Percentiles rank a stretch among this genome's conserved stretches.
Evolutionary conservation across 2,797 vertebrate species (phyloP).

Genomic region (Alcedo quadribrachys): DNA sequence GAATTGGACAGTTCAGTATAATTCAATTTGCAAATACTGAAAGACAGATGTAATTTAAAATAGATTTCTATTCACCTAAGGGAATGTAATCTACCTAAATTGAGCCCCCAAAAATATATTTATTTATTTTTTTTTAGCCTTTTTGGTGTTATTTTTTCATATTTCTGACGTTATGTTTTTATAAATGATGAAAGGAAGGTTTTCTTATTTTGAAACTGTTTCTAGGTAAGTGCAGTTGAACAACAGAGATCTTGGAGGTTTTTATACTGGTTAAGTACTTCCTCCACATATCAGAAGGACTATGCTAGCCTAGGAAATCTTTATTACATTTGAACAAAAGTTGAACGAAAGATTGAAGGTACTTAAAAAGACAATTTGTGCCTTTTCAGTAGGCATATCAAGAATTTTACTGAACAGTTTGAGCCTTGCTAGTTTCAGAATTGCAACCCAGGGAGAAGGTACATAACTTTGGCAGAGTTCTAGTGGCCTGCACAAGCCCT

Average conservation of each 20-base stretch:
- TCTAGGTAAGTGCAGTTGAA: background rate
- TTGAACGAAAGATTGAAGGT: background rate
- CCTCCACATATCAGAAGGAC: background rate
- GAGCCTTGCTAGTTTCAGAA: background rate
- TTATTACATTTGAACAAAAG: background rate
- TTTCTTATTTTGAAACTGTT: background rate
- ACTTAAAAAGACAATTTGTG: background rate
- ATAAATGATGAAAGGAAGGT: background rate
- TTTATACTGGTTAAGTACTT: background rate
- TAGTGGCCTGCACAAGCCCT: background rate
- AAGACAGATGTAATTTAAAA: constrained; percentile 36
- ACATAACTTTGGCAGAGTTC: background rate
- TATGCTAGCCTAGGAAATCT: background rate
- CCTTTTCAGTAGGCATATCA: background rate
- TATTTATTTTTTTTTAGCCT: background rate
- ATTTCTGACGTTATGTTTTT: background rate
- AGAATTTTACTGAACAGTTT: background rate
- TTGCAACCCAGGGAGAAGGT: background rate
- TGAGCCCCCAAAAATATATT: background rate
- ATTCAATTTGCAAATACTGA: constrained; percentile 41
- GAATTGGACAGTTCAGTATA: constrained; percentile 13
- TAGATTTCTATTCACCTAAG: background rate
- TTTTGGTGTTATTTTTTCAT: background rate
- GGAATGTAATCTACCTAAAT: background rate
- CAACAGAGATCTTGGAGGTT: background rate